Evolutionary conservation across 2,113 vertebrate genomes (phyloP).

Genomic region (Oreochromis aureus): DNA sequence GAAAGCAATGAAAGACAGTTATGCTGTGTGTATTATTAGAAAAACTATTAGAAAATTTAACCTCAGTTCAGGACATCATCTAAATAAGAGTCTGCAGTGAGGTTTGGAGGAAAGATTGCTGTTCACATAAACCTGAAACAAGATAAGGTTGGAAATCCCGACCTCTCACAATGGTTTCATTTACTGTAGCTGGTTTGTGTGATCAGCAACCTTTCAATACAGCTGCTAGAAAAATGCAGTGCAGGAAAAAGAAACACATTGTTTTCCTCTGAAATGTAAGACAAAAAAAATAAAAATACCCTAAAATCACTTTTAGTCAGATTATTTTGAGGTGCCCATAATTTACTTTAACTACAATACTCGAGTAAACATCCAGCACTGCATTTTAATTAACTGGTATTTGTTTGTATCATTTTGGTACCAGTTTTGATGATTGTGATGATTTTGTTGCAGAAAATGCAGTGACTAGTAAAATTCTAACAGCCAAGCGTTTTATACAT

Average conservation of each 20-base stretch:
- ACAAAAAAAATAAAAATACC: background rate
- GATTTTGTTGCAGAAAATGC: background rate
- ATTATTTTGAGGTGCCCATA: background rate
- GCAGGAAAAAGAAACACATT: background rate
- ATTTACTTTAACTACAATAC: background rate
- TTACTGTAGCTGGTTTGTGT: background rate
- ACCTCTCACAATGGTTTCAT: background rate
- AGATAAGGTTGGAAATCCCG: background rate
- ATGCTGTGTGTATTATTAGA: background rate
- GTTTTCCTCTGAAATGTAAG: background rate
- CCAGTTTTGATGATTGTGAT: background rate
- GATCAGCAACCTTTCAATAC: background rate
- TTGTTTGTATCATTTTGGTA: background rate
- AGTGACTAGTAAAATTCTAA: background rate
- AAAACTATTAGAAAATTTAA: background rate
- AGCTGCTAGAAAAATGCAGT: background rate
- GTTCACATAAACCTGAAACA: background rate
- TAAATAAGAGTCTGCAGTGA: background rate
- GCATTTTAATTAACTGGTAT: background rate
- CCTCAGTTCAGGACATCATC: background rate
- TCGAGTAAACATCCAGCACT: background rate
- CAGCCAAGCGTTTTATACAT: background rate
- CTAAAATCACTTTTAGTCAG: background rate
- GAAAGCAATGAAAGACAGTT: background rate
- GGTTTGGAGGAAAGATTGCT: background rate